Base-by-base conservation (phyloP, 2,888 invertebrate genomes). In the Conops quadrifasciatus region DNA sequence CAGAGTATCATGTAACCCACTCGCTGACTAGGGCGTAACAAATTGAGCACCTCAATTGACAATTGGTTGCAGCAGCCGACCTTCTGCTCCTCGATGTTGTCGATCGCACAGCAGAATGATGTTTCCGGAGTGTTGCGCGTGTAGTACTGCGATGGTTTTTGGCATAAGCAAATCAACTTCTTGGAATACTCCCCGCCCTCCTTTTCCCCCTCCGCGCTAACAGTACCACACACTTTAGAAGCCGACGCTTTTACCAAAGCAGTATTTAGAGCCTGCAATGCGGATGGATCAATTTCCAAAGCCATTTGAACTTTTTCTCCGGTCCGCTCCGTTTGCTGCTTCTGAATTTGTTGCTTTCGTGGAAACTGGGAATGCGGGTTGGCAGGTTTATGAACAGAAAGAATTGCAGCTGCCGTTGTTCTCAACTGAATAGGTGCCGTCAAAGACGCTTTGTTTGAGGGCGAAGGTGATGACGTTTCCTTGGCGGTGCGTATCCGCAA, bases 1-100 rank as follows among this genome's bases (percentile, higher is more conserved):
- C 97, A 97, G 28, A 94, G 88, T 21, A 94, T 90, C 83, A 93
- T 89, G 85, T 92, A 96, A 13, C 95, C 94, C 66, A 94, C 90
- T 59, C 92, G 87, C 3, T 89, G 89, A 30, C 93, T 93, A 9
- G 93, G 91, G 24, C 94, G 88, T 49, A 91, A 82, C 81, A 94
- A 87, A 59, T 91, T 88, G 21, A 88, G 88, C 59, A 88, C 87
- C 56, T 87, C 88, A 64, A 85, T 85, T 76, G 87, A 88, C 71
- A 90, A 89, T 74, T 89, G 87, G 84, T 94, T 94, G 76, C 92
- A 93, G 83, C 96, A 96, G 1, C 95, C 95, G 70, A 95, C 90
- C 56, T 92, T 87, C 72, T 91, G 88, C 16, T 90, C 91, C 77
- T 92, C 93, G 68, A 94, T 90, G 71, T 90, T 88, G 84, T 94